Conservation (phyloP, 2,113 vertebrate species). For the Theristicus caerulescens region DNA sequence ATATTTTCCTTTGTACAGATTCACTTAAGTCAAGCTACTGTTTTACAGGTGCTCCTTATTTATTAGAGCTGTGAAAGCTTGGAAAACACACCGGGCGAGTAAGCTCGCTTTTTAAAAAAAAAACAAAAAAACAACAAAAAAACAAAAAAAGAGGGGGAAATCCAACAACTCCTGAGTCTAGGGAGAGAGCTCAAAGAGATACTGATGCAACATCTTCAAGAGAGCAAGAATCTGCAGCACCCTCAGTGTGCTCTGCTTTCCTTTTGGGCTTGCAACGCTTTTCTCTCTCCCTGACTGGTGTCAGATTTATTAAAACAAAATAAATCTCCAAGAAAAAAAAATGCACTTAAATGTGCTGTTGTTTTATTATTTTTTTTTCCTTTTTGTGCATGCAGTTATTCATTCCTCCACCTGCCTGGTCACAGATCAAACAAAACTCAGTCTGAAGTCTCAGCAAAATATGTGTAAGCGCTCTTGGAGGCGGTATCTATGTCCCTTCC, state of each 20-base stretch:
- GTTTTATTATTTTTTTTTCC: conserved; percentile 52
- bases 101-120: conserved; percentile 80
- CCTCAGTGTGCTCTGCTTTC: conserved; percentile 40
- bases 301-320: conserved; percentile 82
- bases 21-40: conserved; percentile 85
- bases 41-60: conserved; percentile 86
- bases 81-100: conserved; percentile 76
- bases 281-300: conserved; percentile 75
- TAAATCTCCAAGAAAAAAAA: conserved; percentile 79
- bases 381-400: conserved; percentile 3
- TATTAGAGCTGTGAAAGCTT: conserved; percentile 84
- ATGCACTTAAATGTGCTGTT: conserved; percentile 72
- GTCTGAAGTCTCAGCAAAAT: background rate
- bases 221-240: conserved; percentile 50
- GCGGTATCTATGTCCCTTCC: background rate
- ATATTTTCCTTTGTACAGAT: conserved; percentile 83
- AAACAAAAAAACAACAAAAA: background rate
- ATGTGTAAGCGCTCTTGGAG: background rate
- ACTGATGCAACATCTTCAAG: conserved; percentile 52
- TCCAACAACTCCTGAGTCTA: conserved; percentile 58
- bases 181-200: conserved; percentile 73
- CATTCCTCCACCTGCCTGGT: conserved; percentile 1
- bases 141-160: background rate
- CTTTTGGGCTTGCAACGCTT: conserved; percentile 59
- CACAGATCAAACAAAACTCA: background rate